These are phyloP conservation scores for Zeuzera pyrina DNA, from an alignment of 2,888 invertebrate genomes.

Conservation along the genomic window DNA sequence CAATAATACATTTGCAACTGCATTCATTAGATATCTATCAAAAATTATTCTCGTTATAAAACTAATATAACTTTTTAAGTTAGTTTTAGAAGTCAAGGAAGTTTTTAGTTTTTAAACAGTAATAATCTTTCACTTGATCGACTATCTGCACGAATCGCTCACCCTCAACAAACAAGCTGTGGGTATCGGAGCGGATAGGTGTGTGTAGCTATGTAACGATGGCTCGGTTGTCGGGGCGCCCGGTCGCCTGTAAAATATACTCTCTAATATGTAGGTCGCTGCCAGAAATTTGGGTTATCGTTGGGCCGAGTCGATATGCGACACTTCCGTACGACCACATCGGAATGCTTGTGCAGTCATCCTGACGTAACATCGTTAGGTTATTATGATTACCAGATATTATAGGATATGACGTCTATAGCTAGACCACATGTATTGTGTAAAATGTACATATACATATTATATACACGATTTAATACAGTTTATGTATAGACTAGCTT, in stretches of 20 bases:
- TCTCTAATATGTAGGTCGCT: conserved; percentile 63
- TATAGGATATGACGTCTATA: conserved; percentile 33
- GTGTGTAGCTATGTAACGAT: conserved; percentile 25
- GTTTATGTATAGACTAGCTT: too few relatives aligned
- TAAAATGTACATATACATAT: too few relatives aligned
- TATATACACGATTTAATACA: too few relatives aligned
- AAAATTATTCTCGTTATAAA: too few relatives aligned
- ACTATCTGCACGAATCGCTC: conserved; percentile 12
- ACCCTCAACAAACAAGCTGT: conserved; percentile 30
- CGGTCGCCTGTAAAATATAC: conserved; percentile 47
- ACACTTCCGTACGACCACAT: conserved; percentile 54
- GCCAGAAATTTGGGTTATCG: conserved; percentile 68
- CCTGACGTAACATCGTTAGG: conserved; percentile 46
- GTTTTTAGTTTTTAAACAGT: conserved; percentile 11
- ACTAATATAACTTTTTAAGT: too few relatives aligned
- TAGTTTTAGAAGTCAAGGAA: conserved; percentile 16
- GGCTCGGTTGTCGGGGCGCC: conserved; percentile 34
- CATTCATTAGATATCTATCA: conserved; percentile 4
- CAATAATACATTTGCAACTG: conserved; percentile 10
- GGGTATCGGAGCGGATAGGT: conserved; percentile 24
- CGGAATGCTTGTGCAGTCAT: conserved; percentile 50
- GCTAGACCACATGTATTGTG: too few relatives aligned
- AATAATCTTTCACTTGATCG: conserved; percentile 13
- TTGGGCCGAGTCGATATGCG: conserved; percentile 62
- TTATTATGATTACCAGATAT: conserved; percentile 35